Conservation (phyloP, 53 echinoderm and acorn worm genomes). For the Arbacia lixula region DNA sequence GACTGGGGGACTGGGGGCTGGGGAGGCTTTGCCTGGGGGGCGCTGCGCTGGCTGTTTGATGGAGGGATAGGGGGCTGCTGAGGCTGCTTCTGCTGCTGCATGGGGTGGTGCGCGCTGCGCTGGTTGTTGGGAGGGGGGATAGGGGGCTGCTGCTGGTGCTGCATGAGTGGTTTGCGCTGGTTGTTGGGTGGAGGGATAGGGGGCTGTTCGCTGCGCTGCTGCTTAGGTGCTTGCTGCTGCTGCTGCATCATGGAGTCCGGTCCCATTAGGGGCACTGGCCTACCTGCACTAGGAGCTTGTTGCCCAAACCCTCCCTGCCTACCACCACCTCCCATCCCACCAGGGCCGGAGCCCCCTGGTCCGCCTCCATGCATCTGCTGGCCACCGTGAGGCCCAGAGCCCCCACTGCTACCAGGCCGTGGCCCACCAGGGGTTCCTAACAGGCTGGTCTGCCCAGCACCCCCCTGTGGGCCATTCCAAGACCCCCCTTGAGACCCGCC, state of each 20-base stretch:
- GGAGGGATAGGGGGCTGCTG: conserved; percentile 43
- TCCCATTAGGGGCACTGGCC: conserved; percentile 43
- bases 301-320: conserved; percentile 20
- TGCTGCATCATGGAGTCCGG: conserved; percentile 28
- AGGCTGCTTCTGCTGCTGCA: conserved; percentile 41
- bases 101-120: background rate
- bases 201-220: background rate
- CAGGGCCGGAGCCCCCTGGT: background rate
- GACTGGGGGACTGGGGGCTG: background rate
- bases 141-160: conserved; percentile 49
- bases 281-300: conserved; percentile 3
- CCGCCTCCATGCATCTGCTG: background rate
- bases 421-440: conserved; percentile 10
- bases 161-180: conserved; percentile 38
- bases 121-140: conserved; percentile 35
- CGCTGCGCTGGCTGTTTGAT: conserved; percentile 26
- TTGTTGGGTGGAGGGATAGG: conserved; percentile 29
- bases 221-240: conserved; percentile 3
- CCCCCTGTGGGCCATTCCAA: conserved; percentile 10
- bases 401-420: background rate
- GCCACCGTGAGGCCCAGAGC: conserved; percentile 11
- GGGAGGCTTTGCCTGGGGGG: background rate
- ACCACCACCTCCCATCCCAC: conserved; percentile 35
- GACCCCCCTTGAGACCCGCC: conserved; percentile 28
- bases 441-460: conserved; percentile 2